Percentiles rank a stretch among this genome's conserved stretches.
Evolutionary conservation across 1,140 invertebrate species (phyloP).

Genomic region (Mycetomoellerius zeteki): DNA sequence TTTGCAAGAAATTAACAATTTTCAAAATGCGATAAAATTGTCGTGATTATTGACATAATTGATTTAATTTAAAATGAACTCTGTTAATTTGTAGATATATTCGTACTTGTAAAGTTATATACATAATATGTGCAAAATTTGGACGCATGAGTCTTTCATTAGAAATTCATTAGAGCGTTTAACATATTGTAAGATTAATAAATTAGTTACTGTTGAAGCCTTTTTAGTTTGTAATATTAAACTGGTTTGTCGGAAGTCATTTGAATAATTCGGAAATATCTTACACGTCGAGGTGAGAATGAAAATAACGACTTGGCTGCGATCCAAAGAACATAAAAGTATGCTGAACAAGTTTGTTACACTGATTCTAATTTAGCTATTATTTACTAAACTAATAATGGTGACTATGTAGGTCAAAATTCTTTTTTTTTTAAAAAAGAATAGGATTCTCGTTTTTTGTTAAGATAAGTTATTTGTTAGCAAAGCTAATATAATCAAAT

Average conservation of each 20-base stretch:
- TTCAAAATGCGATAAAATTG: neutral
- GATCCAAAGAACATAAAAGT: constrained; percentile 24
- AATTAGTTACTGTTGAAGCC: neutral
- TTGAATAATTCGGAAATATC: constrained; percentile 50
- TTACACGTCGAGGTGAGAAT: neutral
- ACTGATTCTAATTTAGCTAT: neutral
- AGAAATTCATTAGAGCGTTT: constrained; percentile 15
- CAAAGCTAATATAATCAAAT: neutral
- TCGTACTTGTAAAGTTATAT: constrained; percentile 15
- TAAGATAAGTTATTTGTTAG: neutral
- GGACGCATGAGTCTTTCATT: neutral
- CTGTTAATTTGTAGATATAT: neutral
- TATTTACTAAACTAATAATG: neutral
- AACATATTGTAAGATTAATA: neutral
- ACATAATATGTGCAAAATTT: constrained; percentile 1
- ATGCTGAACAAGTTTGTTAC: neutral
- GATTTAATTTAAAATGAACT: constrained; percentile 18
- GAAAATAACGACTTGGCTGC: constrained; percentile 35
- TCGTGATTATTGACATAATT: neutral
- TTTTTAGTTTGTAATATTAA: constrained; percentile 3
- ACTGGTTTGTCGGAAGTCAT: constrained; percentile 12
- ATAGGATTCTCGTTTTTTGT: neutral
- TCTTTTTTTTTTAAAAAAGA: neutral
- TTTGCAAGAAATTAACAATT: neutral
- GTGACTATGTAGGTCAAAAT: neutral